phyloP scores from a whole-genome alignment of 1,140 invertebrate genomes.

The Diachasmimorpha longicaudata region DNA sequence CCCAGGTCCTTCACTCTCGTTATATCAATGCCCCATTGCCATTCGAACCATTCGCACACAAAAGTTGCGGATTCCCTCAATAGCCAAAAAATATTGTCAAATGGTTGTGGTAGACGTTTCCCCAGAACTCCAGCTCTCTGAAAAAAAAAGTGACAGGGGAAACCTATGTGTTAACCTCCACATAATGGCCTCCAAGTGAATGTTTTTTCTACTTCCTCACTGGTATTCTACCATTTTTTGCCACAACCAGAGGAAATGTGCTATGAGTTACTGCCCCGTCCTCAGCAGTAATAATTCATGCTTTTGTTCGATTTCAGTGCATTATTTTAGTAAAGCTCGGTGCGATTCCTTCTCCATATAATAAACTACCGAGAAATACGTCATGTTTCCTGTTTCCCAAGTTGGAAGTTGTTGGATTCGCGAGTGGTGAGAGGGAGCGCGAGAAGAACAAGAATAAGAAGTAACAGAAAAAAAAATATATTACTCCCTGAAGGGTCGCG shows the following conservation, averaged over 20 bases:
- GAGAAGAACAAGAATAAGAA: background rate
- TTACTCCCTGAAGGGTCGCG: background rate
- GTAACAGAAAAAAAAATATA: background rate
- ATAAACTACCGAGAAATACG: conserved; percentile 53
- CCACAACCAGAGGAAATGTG: conserved; percentile 41
- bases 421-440: background rate
- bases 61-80: background rate
- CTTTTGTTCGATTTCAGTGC: conserved; percentile 63
- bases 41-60: background rate
- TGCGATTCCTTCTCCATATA: conserved; percentile 44
- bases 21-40: background rate
- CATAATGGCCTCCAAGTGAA: conserved; percentile 1
- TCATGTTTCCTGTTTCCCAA: conserved; percentile 49
- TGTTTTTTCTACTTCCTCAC: background rate
- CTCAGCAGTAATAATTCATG: conserved; percentile 54
- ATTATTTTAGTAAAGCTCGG: conserved; percentile 62
- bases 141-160: background rate
- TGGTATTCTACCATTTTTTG: background rate
- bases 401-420: conserved; percentile 18
- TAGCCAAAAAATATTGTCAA: background rate
- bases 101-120: background rate
- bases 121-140: background rate
- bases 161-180: background rate
- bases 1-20: background rate
- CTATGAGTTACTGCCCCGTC: conserved; percentile 56